Conservation (phyloP, 2,888 invertebrate genomes). For the Morpho deidamia region DNA sequence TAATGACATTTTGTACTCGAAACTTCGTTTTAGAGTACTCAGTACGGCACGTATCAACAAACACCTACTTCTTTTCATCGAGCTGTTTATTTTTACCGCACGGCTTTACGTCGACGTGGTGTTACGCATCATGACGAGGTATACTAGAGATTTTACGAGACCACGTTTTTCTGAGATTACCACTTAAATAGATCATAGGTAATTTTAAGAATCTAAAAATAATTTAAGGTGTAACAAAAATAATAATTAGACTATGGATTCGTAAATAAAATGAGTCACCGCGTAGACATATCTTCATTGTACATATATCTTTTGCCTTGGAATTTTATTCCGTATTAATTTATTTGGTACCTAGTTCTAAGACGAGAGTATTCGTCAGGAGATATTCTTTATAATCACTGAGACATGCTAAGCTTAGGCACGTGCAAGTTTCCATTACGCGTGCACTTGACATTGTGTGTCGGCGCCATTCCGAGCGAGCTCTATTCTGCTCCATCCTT, state of each 20-base stretch:
- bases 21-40: neutral
- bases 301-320: no score
- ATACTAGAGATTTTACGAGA: constrained; percentile 5
- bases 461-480: constrained; percentile 38
- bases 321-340: no score
- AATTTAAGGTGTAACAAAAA: no score
- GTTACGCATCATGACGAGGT: constrained; percentile 23
- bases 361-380: no score
- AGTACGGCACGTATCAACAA: neutral
- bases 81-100: constrained; percentile 21
- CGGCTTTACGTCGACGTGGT: constrained; percentile 14
- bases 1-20: neutral
- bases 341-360: no score
- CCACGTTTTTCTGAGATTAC: no score
- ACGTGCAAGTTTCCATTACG: constrained; percentile 27
- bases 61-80: constrained; percentile 5
- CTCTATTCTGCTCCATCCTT: constrained; percentile 30
- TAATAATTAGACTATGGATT: no score
- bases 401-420: neutral
- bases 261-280: no score
- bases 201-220: no score
- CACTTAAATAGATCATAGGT: no score
- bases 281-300: no score
- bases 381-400: no score
- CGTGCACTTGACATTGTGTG: constrained; percentile 68